Evolutionary conservation across 2,113 vertebrate species (phyloP).

Genomic region (Strigops habroptila): DNA sequence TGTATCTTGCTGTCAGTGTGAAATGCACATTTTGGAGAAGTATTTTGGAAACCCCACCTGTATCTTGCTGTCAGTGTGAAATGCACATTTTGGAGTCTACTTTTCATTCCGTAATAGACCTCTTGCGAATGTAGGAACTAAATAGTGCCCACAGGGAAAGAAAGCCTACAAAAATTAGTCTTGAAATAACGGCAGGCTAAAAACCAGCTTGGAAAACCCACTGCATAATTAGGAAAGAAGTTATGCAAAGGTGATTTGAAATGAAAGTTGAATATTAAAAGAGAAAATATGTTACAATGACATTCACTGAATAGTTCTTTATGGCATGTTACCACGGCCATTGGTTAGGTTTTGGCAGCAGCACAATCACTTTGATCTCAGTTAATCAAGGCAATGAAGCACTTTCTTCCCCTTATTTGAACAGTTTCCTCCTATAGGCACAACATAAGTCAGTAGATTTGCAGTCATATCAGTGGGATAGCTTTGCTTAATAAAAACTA

Average conservation of each 20-base stretch:
- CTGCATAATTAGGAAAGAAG: background rate
- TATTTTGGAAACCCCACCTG: background rate
- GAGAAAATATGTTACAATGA: background rate
- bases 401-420: background rate
- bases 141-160: background rate
- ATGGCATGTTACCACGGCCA: background rate
- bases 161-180: background rate
- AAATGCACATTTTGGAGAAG: background rate
- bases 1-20: background rate
- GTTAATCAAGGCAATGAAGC: background rate
- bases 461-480: background rate
- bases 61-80: background rate
- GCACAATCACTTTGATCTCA: background rate
- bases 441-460: background rate
- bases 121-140: background rate
- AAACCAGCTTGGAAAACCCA: background rate
- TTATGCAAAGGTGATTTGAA: background rate
- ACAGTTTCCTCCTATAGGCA: background rate
- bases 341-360: background rate
- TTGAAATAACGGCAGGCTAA: background rate
- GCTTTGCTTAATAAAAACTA: background rate
- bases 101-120: background rate
- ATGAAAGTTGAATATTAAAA: background rate
- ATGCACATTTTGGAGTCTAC: background rate
- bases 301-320: background rate